Evolutionary conservation across 23 tunicate species (phyloP), one percentile per base, ranked within the genome.

Genomic region (Ascidia mentula): DNA sequence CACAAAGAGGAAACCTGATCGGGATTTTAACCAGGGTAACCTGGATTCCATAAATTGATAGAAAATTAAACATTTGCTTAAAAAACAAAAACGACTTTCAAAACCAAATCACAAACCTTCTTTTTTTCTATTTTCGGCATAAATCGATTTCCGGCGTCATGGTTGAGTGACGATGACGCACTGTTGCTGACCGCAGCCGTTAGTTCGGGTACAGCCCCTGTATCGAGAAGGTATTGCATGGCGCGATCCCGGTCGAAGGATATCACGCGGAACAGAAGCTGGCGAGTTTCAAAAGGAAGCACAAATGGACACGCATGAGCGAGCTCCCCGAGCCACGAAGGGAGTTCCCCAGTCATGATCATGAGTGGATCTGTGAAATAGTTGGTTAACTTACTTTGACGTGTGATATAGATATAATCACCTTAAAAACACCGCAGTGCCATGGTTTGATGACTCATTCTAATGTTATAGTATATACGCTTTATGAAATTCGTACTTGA

Each of bases 211-310:
- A 90, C 37, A 31, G 78, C 80, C 24, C 98, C 98, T 1, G 74
- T 80, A 69, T 96, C 99, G 53, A 87, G 60, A 60, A 96, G 89
- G 61, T 96, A 84, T 73, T 87, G 97, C 84, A 96, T 81, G n/a
- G 99, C 99, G 12, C 99, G 97, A 37, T 96, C 92, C 5, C 99
- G 90, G 34, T 92, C 99, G 42, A 96, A 87, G 36, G 97, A 85
- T 0, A 89, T 82, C 34, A 96, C 77, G 12, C 95, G 87, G 88
- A 96, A 96, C 35, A 96, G 85, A 9, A 87, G 84, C 40, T 88
- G 97, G 18, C 99, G 91, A 17, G 85, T 81, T 37, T 96, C 97
- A 69, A 96, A 96, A 37, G 99, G 78, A 45, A 96, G 71, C 2
- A 89, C 72, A 69, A 96, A 96, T 37, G 94, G 88, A 80, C 89